Evolutionary conservation across 2,797 vertebrate species (phyloP), one percentile per base, ranked within the genome.

Genomic region (Xiphophorus birchmanni): DNA sequence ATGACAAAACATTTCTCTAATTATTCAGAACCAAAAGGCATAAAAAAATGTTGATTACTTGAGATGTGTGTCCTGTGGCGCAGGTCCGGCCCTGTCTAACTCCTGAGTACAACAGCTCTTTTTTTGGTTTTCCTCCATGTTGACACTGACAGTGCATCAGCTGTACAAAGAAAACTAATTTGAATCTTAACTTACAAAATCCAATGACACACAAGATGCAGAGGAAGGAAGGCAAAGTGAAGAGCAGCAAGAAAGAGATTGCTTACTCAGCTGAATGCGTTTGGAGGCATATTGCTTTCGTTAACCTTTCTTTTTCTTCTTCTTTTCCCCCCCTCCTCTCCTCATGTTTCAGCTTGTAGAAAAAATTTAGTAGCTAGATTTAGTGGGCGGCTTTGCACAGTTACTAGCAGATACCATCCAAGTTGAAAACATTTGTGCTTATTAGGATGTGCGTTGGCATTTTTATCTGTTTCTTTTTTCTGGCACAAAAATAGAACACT

Each of bases 61-160:
- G 17, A 65, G 63, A 67, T 21, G 60, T 9, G n/a, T 4, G 32
- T 35, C 60, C 32, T 17, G 12, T 67, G 63, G 40, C 18, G 9
- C 63, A 67, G 35, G 17, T 37, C 8, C 18, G 18, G 58, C 6
- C 13, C 29, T 32, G 15, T 21, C 18, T 18, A 65, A 69, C 21
- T 2, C 65, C 9, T 69, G 37, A 42, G 40, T 40, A 23, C 6
- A 69, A 69, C 9, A 2, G 8, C 17, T 11, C 37, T 69, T 21
- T 7, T 37, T 17, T 35, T 65, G 18, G 2, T 12, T 15, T 47
- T 47, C 10, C 18, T 69, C 7, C 21, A 21, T 1, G 2, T 74
- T 89, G 86, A 88, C 84, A 86, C n/a, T 81, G 87, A 84, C 77
- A 75, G 82, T 79, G 15, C 58, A 63, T 84, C 76, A 79, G 54